phyloP scores from a whole-genome alignment of 2,113 vertebrate species.

The Hucho hucho region DNA sequence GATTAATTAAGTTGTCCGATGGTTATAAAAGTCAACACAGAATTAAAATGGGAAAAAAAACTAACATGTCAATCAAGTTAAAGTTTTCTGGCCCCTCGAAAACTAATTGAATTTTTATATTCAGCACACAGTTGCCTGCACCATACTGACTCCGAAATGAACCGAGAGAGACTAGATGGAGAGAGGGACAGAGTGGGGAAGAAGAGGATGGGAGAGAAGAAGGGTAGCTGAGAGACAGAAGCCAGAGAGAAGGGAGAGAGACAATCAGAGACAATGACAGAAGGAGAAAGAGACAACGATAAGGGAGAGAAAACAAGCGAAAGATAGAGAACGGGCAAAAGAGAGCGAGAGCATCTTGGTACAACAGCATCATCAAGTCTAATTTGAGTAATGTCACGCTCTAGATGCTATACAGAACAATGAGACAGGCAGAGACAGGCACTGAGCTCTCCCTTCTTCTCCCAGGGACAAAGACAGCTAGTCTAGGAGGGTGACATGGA shows the following conservation, averaged over 20 bases:
- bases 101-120: no score
- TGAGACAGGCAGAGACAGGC: constrained; percentile 16
- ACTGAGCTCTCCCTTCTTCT: constrained; percentile 28
- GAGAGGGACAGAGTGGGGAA: not conserved
- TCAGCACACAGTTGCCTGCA: no score
- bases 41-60: no score
- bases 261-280: not conserved
- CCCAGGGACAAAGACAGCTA: constrained; percentile 22
- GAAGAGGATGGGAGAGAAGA: no score
- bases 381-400: constrained; percentile 3
- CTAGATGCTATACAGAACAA: constrained; percentile 25
- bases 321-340: not conserved
- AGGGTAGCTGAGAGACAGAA: not conserved
- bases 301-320: not conserved
- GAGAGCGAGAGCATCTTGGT: not conserved
- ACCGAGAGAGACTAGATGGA: not conserved
- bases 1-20: no score
- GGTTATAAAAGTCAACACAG: no score
- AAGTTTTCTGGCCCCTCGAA: no score
- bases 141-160: no score
- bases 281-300: not conserved
- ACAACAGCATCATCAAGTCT: not conserved
- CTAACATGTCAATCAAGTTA: no score
- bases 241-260: not conserved
- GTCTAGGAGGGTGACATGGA: constrained; percentile 21